Base-by-base conservation (phyloP, 2,888 invertebrate species). In the Artemia sinica region DNA sequence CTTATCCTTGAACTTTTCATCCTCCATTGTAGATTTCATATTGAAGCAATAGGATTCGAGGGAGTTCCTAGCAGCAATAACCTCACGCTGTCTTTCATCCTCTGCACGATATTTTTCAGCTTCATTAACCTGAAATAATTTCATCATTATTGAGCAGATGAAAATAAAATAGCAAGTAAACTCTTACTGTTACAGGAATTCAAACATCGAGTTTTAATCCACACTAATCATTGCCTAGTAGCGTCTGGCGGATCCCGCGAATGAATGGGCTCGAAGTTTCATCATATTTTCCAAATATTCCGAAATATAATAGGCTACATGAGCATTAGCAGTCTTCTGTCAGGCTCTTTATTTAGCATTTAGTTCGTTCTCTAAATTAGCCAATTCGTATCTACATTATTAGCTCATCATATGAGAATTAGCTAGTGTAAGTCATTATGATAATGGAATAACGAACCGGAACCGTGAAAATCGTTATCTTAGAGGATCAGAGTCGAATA, bases 1-100 rank as follows among this genome's bases (percentile, higher is more conserved):
- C 80, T 92, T 92, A 77, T 87, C 89, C 81, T 95, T 94, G 72
- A 94, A 82, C 78, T 94, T 94, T 74, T 95, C 94, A 76, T 95
- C 96, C 77, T 96, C 95, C 78, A 76, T 71, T 72, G 90, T 89
- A 73, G 89, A 87, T 85, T 97, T 97, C 87, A 97, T 91, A 83
- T 90, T 89, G 82, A 90, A 94, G 79, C 89, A 85, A 78, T 92
- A 93, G 1, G 89, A 87, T 79, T 95, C 89, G 68, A 94, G 81
- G 2, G 84, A 84, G 77, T 91, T 89, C 84, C 91, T 92, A 71
- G 91, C 86, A 70, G 87, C 81, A 78, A 91, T 78, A 14, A 76
- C 74, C 70, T 79, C 79, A 70, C 78, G 77, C 73, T 81, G 81
- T 69, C 77, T 76, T 70, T 82, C 82, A 75, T 85, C 85, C 69